phyloP scores from a whole-genome alignment of 2,113 vertebrate genomes.

The Muscicapa adusta region DNA sequence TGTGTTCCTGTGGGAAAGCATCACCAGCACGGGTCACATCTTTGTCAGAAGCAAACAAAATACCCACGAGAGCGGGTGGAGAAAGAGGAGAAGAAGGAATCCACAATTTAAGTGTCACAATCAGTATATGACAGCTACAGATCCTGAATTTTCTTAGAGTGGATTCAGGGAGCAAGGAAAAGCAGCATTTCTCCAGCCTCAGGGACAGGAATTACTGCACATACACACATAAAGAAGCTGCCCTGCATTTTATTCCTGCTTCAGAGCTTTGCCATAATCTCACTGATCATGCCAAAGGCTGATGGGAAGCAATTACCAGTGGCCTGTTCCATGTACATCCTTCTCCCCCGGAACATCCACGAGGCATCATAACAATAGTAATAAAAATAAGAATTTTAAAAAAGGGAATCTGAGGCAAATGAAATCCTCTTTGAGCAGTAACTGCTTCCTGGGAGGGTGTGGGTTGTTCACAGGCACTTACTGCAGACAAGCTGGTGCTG shows the following conservation, averaged over 20 bases:
- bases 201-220: background rate
- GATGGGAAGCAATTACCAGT: fast-evolving
- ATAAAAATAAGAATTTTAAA: background rate
- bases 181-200: background rate
- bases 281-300: background rate
- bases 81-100: background rate
- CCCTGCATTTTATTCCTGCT: background rate
- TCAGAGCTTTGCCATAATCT: background rate
- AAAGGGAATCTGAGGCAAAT: background rate
- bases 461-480: background rate
- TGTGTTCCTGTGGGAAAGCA: conserved; percentile 68
- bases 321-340: background rate
- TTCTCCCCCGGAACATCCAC: background rate
- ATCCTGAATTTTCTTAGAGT: background rate
- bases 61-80: fast-evolving
- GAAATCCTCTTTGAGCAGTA: background rate
- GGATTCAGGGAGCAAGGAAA: background rate
- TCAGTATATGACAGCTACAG: background rate
- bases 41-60: background rate
- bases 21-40: background rate
- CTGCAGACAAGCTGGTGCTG: background rate
- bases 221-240: background rate
- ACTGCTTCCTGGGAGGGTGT: background rate
- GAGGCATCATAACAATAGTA: background rate
- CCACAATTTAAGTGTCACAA: background rate